Conservation (phyloP, 2,797 vertebrate genomes). For the Hephaestus fuliginosus region DNA sequence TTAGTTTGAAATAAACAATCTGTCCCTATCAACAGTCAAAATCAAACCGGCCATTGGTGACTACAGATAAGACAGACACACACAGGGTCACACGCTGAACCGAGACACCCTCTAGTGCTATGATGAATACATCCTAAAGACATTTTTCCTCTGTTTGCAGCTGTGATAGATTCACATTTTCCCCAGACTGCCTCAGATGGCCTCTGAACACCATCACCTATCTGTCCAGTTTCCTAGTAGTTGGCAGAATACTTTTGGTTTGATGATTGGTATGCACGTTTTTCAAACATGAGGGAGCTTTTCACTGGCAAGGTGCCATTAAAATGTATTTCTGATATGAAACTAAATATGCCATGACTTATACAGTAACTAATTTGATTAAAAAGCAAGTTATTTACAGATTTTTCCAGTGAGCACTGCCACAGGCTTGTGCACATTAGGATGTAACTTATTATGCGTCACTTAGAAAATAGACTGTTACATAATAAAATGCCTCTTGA, state of each 20-base stretch:
- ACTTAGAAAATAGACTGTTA: conserved; percentile 10
- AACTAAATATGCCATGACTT: background rate
- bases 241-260: background rate
- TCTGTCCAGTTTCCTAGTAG: background rate
- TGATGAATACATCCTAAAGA: background rate
- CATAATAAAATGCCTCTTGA: conserved; percentile 38
- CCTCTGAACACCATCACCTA: background rate
- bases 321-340: background rate
- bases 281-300: too few species aligned
- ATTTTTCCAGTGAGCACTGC: conserved; percentile 19
- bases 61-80: background rate
- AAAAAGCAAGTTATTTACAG: conserved; percentile 13
- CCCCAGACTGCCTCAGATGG: background rate
- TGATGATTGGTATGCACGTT: background rate
- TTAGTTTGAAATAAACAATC: background rate
- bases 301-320: background rate
- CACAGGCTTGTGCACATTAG: conserved; percentile 11
- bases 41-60: background rate
- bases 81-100: background rate
- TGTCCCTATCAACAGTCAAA: background rate
- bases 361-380: background rate
- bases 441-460: background rate
- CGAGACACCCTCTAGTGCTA: background rate
- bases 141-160: background rate
- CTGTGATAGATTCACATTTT: background rate